Evolutionary conservation across 2,797 vertebrate genomes (phyloP).

Genomic region (Cygnus olor): DNA sequence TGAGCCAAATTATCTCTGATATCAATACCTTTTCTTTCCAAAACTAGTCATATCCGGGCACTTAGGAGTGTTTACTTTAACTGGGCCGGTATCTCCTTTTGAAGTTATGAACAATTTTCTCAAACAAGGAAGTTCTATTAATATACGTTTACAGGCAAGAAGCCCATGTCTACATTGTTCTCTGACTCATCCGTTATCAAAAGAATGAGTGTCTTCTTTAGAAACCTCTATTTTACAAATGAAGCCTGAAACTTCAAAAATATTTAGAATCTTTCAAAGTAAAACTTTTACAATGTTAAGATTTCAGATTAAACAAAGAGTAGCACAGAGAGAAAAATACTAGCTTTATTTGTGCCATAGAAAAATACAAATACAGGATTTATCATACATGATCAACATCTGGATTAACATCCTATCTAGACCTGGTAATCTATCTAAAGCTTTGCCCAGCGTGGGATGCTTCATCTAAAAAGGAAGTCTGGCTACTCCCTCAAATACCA

Average conservation of each 20-base stretch:
- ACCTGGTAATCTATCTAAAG: slow-evolving; percentile 20
- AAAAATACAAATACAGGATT: not conserved
- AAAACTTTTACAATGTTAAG: slow-evolving; percentile 8
- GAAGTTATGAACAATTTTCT: slow-evolving; percentile 38
- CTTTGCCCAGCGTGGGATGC: not conserved
- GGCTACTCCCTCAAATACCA: not conserved
- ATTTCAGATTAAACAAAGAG: slow-evolving; percentile 22
- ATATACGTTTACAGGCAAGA: slow-evolving; percentile 43
- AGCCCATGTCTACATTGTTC: not conserved
- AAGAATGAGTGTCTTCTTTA: not conserved
- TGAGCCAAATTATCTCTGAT: not conserved
- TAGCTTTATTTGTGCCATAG: not conserved
- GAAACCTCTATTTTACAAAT: slow-evolving; percentile 40
- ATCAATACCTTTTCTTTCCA: slow-evolving; percentile 25
- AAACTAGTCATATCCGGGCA: slow-evolving; percentile 10
- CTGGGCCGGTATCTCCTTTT: slow-evolving; percentile 1
- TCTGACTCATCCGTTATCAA: slow-evolving; percentile 59
- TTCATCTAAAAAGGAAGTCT: slow-evolving; percentile 10
- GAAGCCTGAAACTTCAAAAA: slow-evolving; percentile 46
- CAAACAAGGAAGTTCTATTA: slow-evolving; percentile 58
- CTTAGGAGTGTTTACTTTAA: slow-evolving; percentile 30
- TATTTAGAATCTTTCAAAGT: slow-evolving; percentile 39
- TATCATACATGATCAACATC: slow-evolving; percentile 22
- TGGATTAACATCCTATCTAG: not conserved
- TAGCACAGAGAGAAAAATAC: not conserved